Evolutionary conservation across 2,113 vertebrate species (phyloP).

Genomic region (Phrynosoma platyrhinos): DNA sequence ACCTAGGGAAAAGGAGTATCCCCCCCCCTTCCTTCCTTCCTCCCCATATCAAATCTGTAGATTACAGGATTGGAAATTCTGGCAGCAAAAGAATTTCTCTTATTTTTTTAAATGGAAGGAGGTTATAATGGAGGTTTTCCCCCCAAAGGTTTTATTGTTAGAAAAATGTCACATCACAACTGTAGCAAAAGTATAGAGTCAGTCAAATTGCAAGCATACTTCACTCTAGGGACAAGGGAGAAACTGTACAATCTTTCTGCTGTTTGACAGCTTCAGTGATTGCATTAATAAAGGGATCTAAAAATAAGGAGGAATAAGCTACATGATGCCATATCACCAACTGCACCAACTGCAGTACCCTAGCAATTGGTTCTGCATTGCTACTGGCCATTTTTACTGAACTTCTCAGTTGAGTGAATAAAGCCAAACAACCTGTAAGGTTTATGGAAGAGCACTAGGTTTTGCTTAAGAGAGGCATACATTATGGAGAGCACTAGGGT

Average conservation of each 20-base stretch:
- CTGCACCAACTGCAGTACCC: neutral
- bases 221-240: neutral
- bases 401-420: neutral
- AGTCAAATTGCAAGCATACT: fast-evolving
- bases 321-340: neutral
- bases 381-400: neutral
- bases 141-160: constrained; percentile 37
- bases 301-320: fast-evolving
- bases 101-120: neutral
- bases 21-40: neutral
- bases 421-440: neutral
- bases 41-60: constrained; percentile 30
- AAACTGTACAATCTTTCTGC: fast-evolving
- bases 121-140: constrained; percentile 15
- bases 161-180: constrained; percentile 32
- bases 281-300: neutral
- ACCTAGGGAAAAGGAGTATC: neutral
- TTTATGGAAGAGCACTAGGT: neutral
- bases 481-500: neutral
- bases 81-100: constrained; percentile 44
- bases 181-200: constrained; percentile 12
- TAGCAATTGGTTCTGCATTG: neutral
- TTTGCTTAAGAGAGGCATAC: neutral
- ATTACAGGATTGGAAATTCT: constrained; percentile 25
- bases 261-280: constrained; percentile 51